Base-by-base conservation (phyloP, 1,140 invertebrate genomes). In the Doryteuthis pealeii region DNA sequence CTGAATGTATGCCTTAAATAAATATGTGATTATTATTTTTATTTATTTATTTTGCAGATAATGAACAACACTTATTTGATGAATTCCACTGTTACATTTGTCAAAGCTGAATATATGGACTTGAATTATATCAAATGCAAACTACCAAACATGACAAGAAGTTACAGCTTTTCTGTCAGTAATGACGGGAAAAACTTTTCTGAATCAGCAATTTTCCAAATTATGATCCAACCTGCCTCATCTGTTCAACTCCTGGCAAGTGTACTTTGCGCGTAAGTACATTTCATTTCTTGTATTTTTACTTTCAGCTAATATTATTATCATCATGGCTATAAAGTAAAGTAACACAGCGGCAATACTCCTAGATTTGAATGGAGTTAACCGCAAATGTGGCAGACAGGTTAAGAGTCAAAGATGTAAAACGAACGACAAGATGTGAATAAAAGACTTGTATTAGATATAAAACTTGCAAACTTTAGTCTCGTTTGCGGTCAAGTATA, bases 201-300 rank as follows among this genome's bases (percentile, higher is more conserved):
- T 15, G 6, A 22, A 62, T 14, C 18, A n/a, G 6, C 10, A n/a
- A 18, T 62, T 62, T 62, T 62, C 18, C 54, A 62, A 62, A 28
- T 28, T 62, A 15, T 62, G 54, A 62, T 62, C 54, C 54, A 62
- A 8, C 2, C 6, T 62, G 54, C 18, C 26, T 62, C 22, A 62
- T 28, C 18, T 62, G 54, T 22, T n/a, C 54, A 62, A 18, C 54
- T 62, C 22, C 54, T 6, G 54, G 54, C 0, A 62, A 62, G 5
- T 62, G 54, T 22, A n/a, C 54, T 62, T 22, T 62, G 54, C 54
- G 18, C 18, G 54, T 62, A 62, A 62, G 54, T 62, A 62, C 35
- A 40, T 40, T 62, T 62, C 6, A 62, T 6, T 28, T 18, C 1
- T 49, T 49, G 12, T 49, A 12, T 49, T 49, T 49, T n/a, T n/a